Evolutionary conservation across 2,113 vertebrate genomes (phyloP), one percentile per base, ranked within the genome.

Genomic region (Entelurus aequoreus): DNA sequence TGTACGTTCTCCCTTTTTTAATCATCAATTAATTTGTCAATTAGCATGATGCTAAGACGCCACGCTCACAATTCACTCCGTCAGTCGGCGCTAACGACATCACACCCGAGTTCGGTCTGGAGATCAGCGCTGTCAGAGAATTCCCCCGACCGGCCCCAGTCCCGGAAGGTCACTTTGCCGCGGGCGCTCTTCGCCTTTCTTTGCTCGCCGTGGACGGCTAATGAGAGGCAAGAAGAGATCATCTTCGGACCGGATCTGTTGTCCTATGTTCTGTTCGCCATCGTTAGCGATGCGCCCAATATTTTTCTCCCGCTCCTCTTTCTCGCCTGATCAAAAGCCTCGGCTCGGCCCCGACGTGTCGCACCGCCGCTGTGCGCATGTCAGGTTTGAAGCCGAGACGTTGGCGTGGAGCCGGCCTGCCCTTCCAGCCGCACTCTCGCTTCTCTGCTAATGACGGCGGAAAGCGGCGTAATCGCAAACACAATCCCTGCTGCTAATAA

Each of bases 161-260:
- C 81, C 85, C 75, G 71, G 84, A 88, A 89, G 88, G 88, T 89
- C 88, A 89, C 88, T 86, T 88, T 86, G 86, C 88, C 75, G 67
- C 74, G 72, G 86, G 88, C 86, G 76, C 59, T 74, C 71, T 83
- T 72, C 72, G 70, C 58, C 71, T 75, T 80, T 80, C 79, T 72
- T 8, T 4, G 40, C 5, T 67, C 69, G 72, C 82, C 79, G 78
- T 79, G 71, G 54, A 57, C 10, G 9, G 61, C 74, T 88, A 86
- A 88, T 81, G 77, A 83, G 79, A 67, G 72, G 38, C 48, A 54
- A 50, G 69, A 47, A 68, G 48, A 66, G 65, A 77, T 76, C 71
- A 70, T 65, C 58, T 36, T 63, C 50, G 74, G 37, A 9, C 42
- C 2, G 42, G 42, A 46, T 46, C 11, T 74, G 62, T 74, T 52